Conservation (phyloP, 2,888 invertebrate genomes). For the Camptogramma bilineatum region DNA sequence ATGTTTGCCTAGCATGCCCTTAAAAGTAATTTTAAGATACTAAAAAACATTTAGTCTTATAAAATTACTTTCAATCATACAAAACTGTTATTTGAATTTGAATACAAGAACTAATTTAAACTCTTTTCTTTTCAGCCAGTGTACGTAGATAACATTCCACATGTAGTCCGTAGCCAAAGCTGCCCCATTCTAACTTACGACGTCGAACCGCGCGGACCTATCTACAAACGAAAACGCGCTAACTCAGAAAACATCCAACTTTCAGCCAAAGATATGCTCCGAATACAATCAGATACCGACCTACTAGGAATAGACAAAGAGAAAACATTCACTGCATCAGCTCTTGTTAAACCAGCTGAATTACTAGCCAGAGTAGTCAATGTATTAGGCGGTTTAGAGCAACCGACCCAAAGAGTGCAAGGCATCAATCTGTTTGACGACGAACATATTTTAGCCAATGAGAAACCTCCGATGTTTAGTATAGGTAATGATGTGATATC, state of each 20-base stretch:
- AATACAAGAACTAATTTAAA: slow-evolving; percentile 4
- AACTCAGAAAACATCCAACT: slow-evolving; percentile 87
- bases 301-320: slow-evolving; percentile 91
- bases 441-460: slow-evolving; percentile 90
- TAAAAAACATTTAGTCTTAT: too few species aligned
- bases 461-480: slow-evolving; percentile 85
- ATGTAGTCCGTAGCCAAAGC: slow-evolving; percentile 86
- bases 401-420: slow-evolving; percentile 72
- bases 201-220: slow-evolving; percentile 78
- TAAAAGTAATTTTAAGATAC: too few species aligned
- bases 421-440: slow-evolving; percentile 90
- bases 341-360: slow-evolving; percentile 90
- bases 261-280: slow-evolving; percentile 79
- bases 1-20: too few species aligned
- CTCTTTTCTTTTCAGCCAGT: slow-evolving; percentile 86
- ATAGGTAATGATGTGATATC: slow-evolving; percentile 77
- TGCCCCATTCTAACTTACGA: slow-evolving; percentile 90
- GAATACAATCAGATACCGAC: slow-evolving; percentile 92
- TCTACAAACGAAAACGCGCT: slow-evolving; percentile 85
- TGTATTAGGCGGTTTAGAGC: slow-evolving; percentile 88
- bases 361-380: slow-evolving; percentile 91
- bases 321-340: slow-evolving; percentile 90
- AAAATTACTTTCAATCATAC: too few species aligned
- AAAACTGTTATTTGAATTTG: too few species aligned
- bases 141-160: slow-evolving; percentile 87